phyloP scores from a whole-genome alignment of 2,888 invertebrate genomes.

The Drosophila macrospina region DNA sequence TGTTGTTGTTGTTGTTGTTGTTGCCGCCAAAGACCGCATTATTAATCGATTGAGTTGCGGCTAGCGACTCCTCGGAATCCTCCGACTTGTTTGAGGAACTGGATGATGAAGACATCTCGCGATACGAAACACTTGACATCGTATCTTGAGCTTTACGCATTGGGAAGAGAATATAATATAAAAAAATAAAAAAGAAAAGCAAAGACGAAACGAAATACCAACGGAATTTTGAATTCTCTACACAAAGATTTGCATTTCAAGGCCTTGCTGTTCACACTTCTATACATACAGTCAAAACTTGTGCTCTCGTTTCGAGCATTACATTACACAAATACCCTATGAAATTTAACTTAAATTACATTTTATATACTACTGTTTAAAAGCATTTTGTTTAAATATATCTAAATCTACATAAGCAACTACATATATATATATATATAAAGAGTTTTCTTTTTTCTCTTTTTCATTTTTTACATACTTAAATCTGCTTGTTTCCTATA shows the following conservation, averaged over 20 bases:
- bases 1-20: not conserved
- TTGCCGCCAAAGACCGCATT: not conserved
- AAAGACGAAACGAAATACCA: not conserved
- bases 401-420: too few relatives aligned
- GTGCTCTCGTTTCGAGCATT: too few relatives aligned
- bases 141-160: not conserved
- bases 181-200: not conserved
- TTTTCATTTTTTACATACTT: too few relatives aligned
- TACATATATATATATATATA: too few relatives aligned
- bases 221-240: slow-evolving; percentile 6
- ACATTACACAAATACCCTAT: too few relatives aligned
- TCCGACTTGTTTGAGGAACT: not conserved
- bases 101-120: not conserved
- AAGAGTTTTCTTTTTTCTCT: too few relatives aligned
- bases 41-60: not conserved
- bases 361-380: too few relatives aligned
- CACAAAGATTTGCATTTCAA: slow-evolving; percentile 3
- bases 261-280: slow-evolving; percentile 1
- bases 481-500: too few relatives aligned
- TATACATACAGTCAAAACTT: too few relatives aligned
- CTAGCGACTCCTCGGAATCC: not conserved
- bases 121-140: not conserved
- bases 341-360: too few relatives aligned
- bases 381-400: too few relatives aligned
- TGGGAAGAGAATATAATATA: not conserved